Conservation (phyloP, 1,140 invertebrate genomes). For the Pemphigus obesinymphae region DNA sequence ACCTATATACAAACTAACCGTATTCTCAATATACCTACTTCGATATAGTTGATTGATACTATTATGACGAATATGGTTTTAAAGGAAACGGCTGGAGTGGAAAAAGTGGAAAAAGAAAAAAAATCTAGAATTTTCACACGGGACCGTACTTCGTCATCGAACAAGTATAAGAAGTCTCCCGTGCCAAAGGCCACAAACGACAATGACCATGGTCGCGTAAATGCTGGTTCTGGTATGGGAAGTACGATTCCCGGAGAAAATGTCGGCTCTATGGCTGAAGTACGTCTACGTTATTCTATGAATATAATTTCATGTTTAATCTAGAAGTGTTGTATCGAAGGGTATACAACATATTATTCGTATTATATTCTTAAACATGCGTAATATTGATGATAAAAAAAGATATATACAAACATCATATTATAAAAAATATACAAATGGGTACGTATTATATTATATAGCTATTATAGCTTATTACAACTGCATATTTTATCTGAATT, state of each 20-base stretch:
- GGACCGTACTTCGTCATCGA: constrained; percentile 47
- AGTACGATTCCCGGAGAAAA: background rate
- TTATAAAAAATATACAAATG: no score
- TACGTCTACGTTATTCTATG: background rate
- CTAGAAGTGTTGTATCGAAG: no score
- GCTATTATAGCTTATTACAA: no score
- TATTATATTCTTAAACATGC: no score
- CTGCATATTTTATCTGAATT: no score
- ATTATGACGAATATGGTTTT: background rate
- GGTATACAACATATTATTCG: no score
- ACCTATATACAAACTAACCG: no score
- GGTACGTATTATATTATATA: no score
- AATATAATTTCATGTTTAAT: no score
- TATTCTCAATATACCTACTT: background rate
- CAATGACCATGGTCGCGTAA: background rate
- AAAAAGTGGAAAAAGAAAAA: constrained; percentile 44
- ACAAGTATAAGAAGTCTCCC: constrained; percentile 44
- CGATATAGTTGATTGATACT: no score
- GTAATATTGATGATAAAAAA: no score
- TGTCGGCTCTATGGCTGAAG: background rate
- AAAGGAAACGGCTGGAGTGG: background rate
- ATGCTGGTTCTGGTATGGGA: background rate
- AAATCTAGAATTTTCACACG: constrained; percentile 46
- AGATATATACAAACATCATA: no score
- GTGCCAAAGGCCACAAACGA: background rate